These are phyloP conservation scores for Gymnocheta viridis DNA, from an alignment of 2,888 invertebrate species.

Conservation along the genomic window DNA sequence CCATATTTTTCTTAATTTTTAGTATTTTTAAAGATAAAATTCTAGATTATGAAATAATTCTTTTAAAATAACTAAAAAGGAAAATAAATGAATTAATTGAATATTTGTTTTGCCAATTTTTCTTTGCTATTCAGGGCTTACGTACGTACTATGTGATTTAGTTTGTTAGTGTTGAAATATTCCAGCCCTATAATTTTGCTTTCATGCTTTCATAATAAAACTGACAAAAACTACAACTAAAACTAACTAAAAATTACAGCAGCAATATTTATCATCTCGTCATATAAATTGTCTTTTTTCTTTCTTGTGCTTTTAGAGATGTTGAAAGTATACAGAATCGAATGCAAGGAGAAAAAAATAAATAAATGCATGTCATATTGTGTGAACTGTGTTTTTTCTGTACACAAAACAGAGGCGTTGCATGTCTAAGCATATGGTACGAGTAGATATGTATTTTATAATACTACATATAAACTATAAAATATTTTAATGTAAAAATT, in stretches of 20 bases:
- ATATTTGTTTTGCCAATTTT: constrained; percentile 22
- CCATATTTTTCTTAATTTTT: background rate
- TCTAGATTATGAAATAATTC: constrained; percentile 19
- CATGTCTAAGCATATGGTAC: background rate
- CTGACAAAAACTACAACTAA: background rate
- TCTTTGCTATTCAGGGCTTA: background rate
- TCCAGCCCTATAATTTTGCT: constrained; percentile 29
- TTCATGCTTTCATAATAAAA: background rate
- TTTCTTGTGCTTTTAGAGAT: constrained; percentile 25
- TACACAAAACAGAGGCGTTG: constrained; percentile 28
- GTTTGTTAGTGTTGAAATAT: constrained; percentile 21
- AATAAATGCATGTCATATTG: constrained; percentile 16
- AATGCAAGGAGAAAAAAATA: background rate
- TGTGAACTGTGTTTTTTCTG: background rate
- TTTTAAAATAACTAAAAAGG: background rate
- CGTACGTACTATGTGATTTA: no score
- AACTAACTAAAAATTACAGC: background rate
- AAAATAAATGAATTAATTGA: background rate
- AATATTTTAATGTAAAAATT: background rate
- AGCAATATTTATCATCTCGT: constrained; percentile 1
- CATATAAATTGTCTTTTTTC: background rate
- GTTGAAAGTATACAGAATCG: background rate
- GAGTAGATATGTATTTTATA: background rate
- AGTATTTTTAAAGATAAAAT: no score
- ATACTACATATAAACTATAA: background rate